Evolutionary conservation across 1,140 invertebrate species (phyloP).

Genomic region (Philotrypesis tridentata): DNA sequence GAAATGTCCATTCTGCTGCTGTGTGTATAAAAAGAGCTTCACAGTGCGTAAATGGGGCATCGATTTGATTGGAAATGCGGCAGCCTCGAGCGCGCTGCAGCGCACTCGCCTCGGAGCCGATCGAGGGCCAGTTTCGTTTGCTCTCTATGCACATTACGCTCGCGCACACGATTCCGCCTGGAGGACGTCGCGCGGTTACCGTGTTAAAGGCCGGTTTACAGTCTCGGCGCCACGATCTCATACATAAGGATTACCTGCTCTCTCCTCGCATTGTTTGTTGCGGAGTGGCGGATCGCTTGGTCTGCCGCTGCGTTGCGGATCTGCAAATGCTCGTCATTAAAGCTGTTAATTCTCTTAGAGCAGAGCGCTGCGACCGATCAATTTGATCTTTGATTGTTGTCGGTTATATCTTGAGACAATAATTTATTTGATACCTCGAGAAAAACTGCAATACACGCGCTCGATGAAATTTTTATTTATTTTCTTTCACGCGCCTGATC

Average conservation of each 20-base stretch:
- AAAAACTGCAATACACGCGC: too few relatives aligned
- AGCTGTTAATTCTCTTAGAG: too few relatives aligned
- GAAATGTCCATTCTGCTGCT: too few relatives aligned
- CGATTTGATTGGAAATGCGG: neutral
- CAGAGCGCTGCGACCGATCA: too few relatives aligned
- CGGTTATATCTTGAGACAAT: too few relatives aligned
- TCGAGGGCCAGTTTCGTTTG: neutral
- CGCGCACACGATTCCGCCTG: neutral
- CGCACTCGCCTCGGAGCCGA: neutral
- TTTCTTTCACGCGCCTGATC: too few relatives aligned
- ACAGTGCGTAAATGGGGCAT: neutral
- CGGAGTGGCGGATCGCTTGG: too few relatives aligned
- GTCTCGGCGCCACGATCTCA: neutral
- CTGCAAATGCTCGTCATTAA: too few relatives aligned
- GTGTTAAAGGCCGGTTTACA: constrained; percentile 6
- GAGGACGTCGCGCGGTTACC: neutral
- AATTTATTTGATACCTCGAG: too few relatives aligned
- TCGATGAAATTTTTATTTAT: too few relatives aligned
- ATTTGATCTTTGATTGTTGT: too few relatives aligned
- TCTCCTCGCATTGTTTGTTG: neutral
- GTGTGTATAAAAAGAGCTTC: neutral
- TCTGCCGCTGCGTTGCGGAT: too few relatives aligned
- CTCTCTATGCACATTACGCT: neutral
- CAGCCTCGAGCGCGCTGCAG: neutral
- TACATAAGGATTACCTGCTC: neutral